Base-by-base conservation (phyloP, 2,113 vertebrate species). In the Genyomyrus donnyi region DNA sequence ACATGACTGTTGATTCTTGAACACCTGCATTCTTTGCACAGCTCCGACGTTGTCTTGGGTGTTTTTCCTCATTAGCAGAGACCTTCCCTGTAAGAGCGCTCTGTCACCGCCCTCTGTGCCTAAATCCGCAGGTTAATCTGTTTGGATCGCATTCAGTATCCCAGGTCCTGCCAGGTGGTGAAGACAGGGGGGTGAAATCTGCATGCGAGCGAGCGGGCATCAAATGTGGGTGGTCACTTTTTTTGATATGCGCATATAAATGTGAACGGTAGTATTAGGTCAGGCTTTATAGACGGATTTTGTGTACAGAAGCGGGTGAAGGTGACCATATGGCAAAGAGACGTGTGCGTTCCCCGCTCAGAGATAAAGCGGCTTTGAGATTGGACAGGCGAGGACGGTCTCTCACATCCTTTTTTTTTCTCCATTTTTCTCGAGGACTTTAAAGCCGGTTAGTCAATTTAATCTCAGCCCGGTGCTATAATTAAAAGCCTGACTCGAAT, bases 401-500 rank as follows among this genome's bases (percentile, higher is more conserved):
- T 80, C n/a, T 7, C 85, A 70, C 58, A 35, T 85, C 27, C 49
- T 45, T 49, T 77, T 58, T 88, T 27, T 52, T 35, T 49, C 17
- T 31, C 27, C 24, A 31, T 70, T 70, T 70, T 70, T 50, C 27
- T n/a, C 85, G 27, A 52, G 56, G 45, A 39, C 15, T 85, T 85
- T 48, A 48, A 85, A 85, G 83, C 83, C 31, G 13, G 86, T 91
- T 89, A 90, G 90, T 90, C 45, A 90, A 89, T 90, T 90, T 86
- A 91, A 90, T 89, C 92, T 92, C 88, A 62, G 90, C 80, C 85
- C 84, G 3, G 46, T 84, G 89, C 89, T 91, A 91, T 94, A 91
- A 93, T 93, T 93, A 93, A 92, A 89, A 91, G 85, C 46, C 53
- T 91, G 92, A 91, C 92, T 92, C 90, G 17, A 52, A 85, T 89